A percentile compares a stretch with the other conserved stretches of the same genome.
Conservation (phyloP, 64 coral and sea anemone species). For the Catalaphyllia jardinei region DNA sequence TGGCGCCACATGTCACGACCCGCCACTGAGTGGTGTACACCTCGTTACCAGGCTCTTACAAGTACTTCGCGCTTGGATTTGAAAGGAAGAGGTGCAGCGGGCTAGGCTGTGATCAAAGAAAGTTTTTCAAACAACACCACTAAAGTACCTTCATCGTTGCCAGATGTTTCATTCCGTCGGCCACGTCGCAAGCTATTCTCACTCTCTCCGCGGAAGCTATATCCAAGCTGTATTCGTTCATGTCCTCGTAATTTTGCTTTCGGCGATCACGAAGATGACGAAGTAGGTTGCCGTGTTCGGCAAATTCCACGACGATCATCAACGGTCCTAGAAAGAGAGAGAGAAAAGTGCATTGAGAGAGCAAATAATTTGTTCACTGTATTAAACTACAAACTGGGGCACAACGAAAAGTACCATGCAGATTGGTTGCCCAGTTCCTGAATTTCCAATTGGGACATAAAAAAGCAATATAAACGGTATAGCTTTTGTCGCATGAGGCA, state of each 20-base stretch:
- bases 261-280: conserved; percentile 52
- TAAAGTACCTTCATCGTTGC: conserved; percentile 59
- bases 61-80: no score
- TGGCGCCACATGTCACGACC: no score
- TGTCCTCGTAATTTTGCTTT: conserved; percentile 78
- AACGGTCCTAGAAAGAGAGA: conserved; percentile 56
- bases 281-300: conserved; percentile 64
- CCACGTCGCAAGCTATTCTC: conserved; percentile 71
- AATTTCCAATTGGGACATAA: no score
- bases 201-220: conserved; percentile 63
- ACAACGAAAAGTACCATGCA: background rate
- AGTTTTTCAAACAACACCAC: background rate
- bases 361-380: no score
- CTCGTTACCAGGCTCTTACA: no score
- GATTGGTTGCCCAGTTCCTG: no score
- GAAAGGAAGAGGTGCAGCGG: no score
- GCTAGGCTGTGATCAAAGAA: no score
- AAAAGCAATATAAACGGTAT: no score
- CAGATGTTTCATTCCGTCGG: conserved; percentile 70
- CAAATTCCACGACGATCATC: conserved; percentile 72
- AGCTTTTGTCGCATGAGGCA: no score
- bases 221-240: conserved; percentile 62
- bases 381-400: background rate
- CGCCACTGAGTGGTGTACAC: no score
- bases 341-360: background rate